Percentiles rank a stretch among this genome's conserved stretches.
These are phyloP conservation scores for Axis porcinus DNA, from an alignment of 2,113 vertebrate species.

Conservation along the genomic window DNA sequence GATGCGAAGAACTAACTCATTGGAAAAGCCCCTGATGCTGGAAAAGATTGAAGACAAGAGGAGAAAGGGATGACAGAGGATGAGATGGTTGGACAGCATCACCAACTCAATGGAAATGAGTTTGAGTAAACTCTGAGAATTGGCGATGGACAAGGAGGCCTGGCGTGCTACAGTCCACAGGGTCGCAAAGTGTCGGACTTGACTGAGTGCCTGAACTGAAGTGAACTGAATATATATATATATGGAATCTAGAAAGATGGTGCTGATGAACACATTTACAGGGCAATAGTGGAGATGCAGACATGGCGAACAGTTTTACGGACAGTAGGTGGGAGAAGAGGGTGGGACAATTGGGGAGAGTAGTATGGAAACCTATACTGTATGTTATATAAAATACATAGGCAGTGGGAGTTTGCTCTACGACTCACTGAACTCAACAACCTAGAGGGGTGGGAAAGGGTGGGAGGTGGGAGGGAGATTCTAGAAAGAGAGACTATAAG, in stretches of 20 bases:
- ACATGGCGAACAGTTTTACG: not conserved
- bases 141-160: not conserved
- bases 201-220: rapidly evolving
- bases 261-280: not conserved
- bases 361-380: not conserved
- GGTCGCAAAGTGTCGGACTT: rapidly evolving
- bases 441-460: not conserved
- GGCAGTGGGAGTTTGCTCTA: not conserved
- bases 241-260: not conserved
- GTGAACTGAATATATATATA: not conserved
- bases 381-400: not conserved
- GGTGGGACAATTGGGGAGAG: not conserved
- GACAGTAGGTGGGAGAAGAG: not conserved
- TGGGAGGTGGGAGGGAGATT: not conserved
- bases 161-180: rapidly evolving
- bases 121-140: not conserved
- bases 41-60: rapidly evolving
- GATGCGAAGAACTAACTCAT: not conserved
- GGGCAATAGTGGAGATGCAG: not conserved
- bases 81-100: not conserved
- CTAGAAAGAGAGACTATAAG: not conserved
- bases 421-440: not conserved
- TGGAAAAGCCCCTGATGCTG: not conserved
- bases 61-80: not conserved
- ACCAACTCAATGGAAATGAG: not conserved